Evolutionary conservation across 2,888 invertebrate species (phyloP), one percentile per base, ranked within the genome.

Genomic region (Selenia dentaria): DNA sequence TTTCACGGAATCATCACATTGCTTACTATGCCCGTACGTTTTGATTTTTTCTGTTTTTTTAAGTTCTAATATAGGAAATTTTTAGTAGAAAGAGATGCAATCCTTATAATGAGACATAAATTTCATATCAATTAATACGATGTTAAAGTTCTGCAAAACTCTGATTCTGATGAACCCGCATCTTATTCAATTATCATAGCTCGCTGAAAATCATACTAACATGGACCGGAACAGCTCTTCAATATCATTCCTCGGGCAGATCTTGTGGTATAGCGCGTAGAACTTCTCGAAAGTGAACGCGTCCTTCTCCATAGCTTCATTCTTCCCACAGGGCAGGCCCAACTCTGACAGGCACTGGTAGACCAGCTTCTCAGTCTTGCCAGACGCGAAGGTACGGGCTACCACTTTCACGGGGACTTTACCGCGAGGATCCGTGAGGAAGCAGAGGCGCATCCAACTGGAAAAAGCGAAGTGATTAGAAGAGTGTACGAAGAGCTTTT

Each of bases 211-310:
- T 16, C 16, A 16, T 4, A 94, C 97, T 95, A 92, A 99, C 99
- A 99, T 96, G 51, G 96, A 95, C 77, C 97, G 94, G 79, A 99
- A 99, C 16, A 99, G 91, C 76, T 99, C 99, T 72, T 99, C 99
- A 64, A 99, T 99, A 82, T 99, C 99, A 70, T 98, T 98, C 67
- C 99, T 93, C 2, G 99, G 99, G 74, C 99, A 99, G 71, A 99
- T 99, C 92, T 98, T 99, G 82, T 99, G 99, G 83, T 99, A 99
- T 6, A 99, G 92, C 37, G 97, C 96, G 86, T 99, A 99, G 87
- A 99, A 99, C 82, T 99, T 99, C 63, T 99, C 99, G 77, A 99
- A 99, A 0, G 99, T 99, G 79, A 99, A 99, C 35, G 96, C 96
- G 11, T 95, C 96, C 36, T 95, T 96, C 70, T 99, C 98, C 88